Base-by-base conservation (phyloP, 2,888 invertebrate genomes). In the Hypsopygia costalis region DNA sequence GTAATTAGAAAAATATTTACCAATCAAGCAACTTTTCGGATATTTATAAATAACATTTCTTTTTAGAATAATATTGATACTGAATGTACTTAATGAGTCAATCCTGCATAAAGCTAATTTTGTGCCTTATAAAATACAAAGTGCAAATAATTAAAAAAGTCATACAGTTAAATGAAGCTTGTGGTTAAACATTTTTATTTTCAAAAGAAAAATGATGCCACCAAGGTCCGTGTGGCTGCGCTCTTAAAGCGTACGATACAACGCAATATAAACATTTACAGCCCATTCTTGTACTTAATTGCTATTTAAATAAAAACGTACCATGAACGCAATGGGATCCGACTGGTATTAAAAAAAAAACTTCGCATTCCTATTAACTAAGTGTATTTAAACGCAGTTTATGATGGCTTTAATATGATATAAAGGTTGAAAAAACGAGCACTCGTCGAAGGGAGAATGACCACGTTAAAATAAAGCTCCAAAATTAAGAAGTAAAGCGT, bases 261-360 rank as follows among this genome's bases (percentile, higher is more conserved):
- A 65, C 74, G 62, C 70, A 61, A 68, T 65, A 75, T 81, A 78
- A 81, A 81, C 75, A 64, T 83, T 86, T 81, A 86, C 81, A 72
- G 73, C 81, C 83, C 81, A 83, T 86, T 86, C 86, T 85, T 83
- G 76, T 69, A 72, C 69, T 82, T 85, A 86, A 85, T 85, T 85
- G 82, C 79, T 80, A 79, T 85, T 86, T 76, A 83, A 86, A 85
- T 81, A 82, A 85, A 81, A 83, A 82, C 78, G 69, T 66, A 75
- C 81, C 77, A 75, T 78, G 79, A 81, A 78, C 62, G 74, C 72
- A 79, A 76, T 72, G 67, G 64, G 62, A 62, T 68, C 69, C 61
- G 58, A 57, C 52, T 62, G 69, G 69, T 65, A 62, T 62, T 62
- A 68, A n/a, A n/a, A 16, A 66, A 66, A 70, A 61, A 56, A 47